These are phyloP conservation scores for Drosophila yakuba DNA, from an alignment of 1,140 invertebrate species.

Conservation along the genomic window DNA sequence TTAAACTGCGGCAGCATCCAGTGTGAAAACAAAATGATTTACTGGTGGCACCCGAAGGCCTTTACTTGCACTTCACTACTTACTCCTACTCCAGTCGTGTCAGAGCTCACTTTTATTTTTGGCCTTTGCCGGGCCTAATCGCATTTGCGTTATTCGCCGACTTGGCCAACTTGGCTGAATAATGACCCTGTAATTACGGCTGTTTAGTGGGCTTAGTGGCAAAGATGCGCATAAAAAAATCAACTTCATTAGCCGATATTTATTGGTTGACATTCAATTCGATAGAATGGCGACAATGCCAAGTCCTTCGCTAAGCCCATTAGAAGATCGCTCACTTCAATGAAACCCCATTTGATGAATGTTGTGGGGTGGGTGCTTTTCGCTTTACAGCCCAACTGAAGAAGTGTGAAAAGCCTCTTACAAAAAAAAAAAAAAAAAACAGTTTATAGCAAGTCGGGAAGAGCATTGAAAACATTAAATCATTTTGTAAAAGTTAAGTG, in stretches of 20 bases:
- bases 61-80: slow-evolving; percentile 8
- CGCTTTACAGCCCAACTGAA: slow-evolving; percentile 3
- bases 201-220: slow-evolving; percentile 19
- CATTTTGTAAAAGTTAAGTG: slow-evolving; percentile 10
- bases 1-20: slow-evolving; percentile 66
- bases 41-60: slow-evolving; percentile 39
- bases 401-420: slow-evolving; percentile 37
- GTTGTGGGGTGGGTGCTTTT: background rate
- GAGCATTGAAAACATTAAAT: background rate
- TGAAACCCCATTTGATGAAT: slow-evolving; percentile 4
- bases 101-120: slow-evolving; percentile 52
- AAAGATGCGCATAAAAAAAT: background rate
- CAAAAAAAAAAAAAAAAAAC: no score
- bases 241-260: slow-evolving; percentile 12
- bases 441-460: background rate
- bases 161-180: slow-evolving; percentile 12
- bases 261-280: slow-evolving; percentile 22
- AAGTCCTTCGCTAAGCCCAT: slow-evolving; percentile 12
- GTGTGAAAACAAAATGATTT: slow-evolving; percentile 79
- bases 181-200: slow-evolving; percentile 44
- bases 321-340: slow-evolving; percentile 9
- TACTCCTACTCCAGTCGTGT: slow-evolving; percentile 13
- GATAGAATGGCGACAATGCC: slow-evolving; percentile 2
- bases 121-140: slow-evolving; percentile 21
- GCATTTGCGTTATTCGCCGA: slow-evolving; percentile 40